These are phyloP conservation scores for Lucilia cuprina DNA, from an alignment of 1,140 invertebrate genomes.

Conservation along the genomic window DNA sequence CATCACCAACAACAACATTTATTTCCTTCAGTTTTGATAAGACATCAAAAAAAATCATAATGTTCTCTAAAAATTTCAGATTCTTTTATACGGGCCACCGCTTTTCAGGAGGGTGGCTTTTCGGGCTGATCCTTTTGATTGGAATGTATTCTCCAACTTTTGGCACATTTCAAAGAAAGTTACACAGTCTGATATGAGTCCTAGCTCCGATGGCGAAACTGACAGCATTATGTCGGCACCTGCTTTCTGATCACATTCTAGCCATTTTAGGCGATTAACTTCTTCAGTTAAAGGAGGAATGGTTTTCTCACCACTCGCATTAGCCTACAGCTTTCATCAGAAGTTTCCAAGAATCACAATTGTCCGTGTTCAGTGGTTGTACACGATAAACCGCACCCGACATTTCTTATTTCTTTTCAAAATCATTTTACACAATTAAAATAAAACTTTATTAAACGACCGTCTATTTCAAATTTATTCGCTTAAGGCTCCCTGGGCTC, in stretches of 20 bases:
- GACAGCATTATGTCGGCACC: conserved; percentile 38
- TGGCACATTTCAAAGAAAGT: conserved; percentile 39
- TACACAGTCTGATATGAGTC: background rate
- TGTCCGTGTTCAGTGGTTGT: too few species aligned
- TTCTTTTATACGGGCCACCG: conserved; percentile 39
- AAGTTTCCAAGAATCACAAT: too few species aligned
- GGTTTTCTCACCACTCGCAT: conserved; percentile 23
- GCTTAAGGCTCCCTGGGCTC: too few species aligned
- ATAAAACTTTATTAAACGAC: too few species aligned
- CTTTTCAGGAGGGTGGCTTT: conserved; percentile 43
- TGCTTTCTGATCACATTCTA: conserved; percentile 38
- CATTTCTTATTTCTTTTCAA: too few species aligned
- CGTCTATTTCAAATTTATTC: too few species aligned
- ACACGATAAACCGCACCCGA: too few species aligned
- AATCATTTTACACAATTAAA: too few species aligned
- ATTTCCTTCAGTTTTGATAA: conserved; percentile 44
- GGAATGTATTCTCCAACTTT: conserved; percentile 38
- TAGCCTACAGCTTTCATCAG: conserved; percentile 41
- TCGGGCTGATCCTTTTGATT: conserved; percentile 44
- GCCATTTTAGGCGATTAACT: background rate
- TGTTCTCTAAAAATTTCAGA: conserved; percentile 41
- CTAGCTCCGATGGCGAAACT: conserved; percentile 38
- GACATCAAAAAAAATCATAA: conserved; percentile 45
- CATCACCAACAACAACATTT: conserved; percentile 35
- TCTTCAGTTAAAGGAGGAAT: background rate